These are phyloP conservation scores for Seriola rivoliana DNA, from an alignment of 2,113 vertebrate genomes.

Conservation along the genomic window DNA sequence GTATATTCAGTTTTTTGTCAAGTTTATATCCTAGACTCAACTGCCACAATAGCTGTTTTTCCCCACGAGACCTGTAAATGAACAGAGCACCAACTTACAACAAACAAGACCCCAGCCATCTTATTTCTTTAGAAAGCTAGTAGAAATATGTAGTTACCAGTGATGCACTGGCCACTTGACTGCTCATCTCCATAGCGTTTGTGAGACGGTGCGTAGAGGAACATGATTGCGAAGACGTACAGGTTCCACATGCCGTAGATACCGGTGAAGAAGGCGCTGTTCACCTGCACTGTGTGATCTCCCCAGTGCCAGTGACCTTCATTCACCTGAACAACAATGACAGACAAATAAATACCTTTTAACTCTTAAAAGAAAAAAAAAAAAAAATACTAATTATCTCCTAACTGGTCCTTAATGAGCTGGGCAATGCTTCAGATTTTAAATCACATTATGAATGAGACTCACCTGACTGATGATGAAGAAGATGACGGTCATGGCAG, in stretches of 20 bases:
- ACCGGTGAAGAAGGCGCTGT: conserved; percentile 98
- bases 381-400: not conserved
- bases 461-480: conserved; percentile 98
- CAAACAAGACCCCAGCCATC: not conserved
- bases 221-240: conserved; percentile 98
- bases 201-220: conserved; percentile 97
- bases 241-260: conserved; percentile 99
- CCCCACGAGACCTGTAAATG: not conserved
- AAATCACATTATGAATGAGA: not conserved
- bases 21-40: not conserved
- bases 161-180: conserved; percentile 87
- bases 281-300: conserved; percentile 90
- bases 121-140: not conserved
- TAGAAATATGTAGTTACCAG: conserved; percentile 47
- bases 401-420: not conserved
- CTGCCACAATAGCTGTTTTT: not conserved
- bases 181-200: conserved; percentile 95
- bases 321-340: conserved; percentile 86
- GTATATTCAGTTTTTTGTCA: no score
- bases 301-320: conserved; percentile 99
- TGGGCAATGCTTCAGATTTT: not conserved
- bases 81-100: not conserved
- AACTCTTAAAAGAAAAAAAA: no score
- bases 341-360: not conserved
- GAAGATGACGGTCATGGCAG: conserved; percentile 97